These are phyloP conservation scores for Montipora capricornis DNA, from an alignment of 64 coral and sea anemone species.

Conservation along the genomic window DNA sequence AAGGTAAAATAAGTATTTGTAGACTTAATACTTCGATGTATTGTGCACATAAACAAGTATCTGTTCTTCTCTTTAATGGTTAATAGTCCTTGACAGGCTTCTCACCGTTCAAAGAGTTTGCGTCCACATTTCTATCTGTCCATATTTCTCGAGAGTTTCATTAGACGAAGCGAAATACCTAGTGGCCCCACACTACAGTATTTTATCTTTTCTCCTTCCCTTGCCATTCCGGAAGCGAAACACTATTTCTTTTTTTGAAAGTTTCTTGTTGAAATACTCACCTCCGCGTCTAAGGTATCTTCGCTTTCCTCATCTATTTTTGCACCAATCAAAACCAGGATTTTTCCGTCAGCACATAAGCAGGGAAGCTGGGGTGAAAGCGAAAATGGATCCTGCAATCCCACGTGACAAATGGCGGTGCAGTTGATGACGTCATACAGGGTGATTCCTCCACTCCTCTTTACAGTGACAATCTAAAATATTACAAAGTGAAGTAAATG, in stretches of 20 bases:
- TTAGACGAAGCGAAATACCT: too few relatives aligned
- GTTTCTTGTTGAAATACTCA: not conserved
- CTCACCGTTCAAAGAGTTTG: too few relatives aligned
- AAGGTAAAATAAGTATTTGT: too few relatives aligned
- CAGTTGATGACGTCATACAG: conserved; percentile 28
- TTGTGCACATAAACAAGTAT: too few relatives aligned
- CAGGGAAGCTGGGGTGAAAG: conserved; percentile 39
- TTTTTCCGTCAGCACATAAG: conserved; percentile 42
- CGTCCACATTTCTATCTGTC: too few relatives aligned
- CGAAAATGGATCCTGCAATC: conserved; percentile 35
- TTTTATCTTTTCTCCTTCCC: too few relatives aligned
- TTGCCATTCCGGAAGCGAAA: too few relatives aligned
- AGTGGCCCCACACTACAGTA: too few relatives aligned
- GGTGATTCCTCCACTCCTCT: conserved; percentile 37
- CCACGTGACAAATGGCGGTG: conserved; percentile 61
- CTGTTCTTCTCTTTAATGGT: too few relatives aligned
- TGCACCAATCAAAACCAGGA: conserved; percentile 57
- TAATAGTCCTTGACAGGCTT: too few relatives aligned
- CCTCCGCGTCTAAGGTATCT: not conserved
- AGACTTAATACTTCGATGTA: too few relatives aligned
- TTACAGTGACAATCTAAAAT: conserved; percentile 43
- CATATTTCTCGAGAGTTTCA: too few relatives aligned
- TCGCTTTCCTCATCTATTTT: not conserved
- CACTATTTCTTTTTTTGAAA: not conserved
- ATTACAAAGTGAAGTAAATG: not conserved